Conservation (phyloP, 2,888 invertebrate species). For the Leptopterna dolabrata region DNA sequence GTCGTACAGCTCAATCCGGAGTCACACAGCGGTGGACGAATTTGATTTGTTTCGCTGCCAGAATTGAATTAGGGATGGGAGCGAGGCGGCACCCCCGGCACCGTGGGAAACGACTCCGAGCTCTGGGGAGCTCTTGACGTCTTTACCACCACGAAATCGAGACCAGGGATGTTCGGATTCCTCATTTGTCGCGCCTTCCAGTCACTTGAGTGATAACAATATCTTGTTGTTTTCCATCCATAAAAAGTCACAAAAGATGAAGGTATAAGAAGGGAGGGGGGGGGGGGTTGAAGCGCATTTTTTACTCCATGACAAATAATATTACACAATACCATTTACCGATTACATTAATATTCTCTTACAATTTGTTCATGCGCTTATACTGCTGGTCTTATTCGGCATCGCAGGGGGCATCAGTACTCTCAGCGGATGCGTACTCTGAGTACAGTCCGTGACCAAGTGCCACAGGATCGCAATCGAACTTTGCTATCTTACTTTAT, state of each 20-base stretch:
- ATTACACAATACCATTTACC: too few species aligned
- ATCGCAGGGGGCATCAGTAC: too few species aligned
- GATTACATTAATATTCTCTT: too few species aligned
- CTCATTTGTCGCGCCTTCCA: neutral
- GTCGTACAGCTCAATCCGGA: neutral
- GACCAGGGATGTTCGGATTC: neutral
- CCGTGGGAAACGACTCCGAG: neutral
- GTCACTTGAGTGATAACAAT: neutral
- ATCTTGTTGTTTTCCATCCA: neutral
- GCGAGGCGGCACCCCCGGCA: neutral
- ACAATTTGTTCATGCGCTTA: too few species aligned
- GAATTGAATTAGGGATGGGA: constrained; percentile 12
- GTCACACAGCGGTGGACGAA: constrained; percentile 19
- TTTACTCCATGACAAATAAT: too few species aligned
- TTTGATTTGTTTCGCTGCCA: constrained; percentile 11
- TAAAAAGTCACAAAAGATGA: neutral
- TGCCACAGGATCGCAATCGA: too few species aligned
- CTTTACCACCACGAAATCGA: constrained; percentile 7
- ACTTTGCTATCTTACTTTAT: too few species aligned
- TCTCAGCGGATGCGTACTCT: too few species aligned
- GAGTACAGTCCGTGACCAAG: too few species aligned
- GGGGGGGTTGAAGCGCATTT: too few species aligned
- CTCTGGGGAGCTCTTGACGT: neutral
- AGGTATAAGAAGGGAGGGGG: too few species aligned
- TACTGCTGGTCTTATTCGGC: too few species aligned